These are phyloP conservation scores for Anguilla megastoma DNA, from an alignment of 2,797 vertebrate genomes.

Conservation along the genomic window DNA sequence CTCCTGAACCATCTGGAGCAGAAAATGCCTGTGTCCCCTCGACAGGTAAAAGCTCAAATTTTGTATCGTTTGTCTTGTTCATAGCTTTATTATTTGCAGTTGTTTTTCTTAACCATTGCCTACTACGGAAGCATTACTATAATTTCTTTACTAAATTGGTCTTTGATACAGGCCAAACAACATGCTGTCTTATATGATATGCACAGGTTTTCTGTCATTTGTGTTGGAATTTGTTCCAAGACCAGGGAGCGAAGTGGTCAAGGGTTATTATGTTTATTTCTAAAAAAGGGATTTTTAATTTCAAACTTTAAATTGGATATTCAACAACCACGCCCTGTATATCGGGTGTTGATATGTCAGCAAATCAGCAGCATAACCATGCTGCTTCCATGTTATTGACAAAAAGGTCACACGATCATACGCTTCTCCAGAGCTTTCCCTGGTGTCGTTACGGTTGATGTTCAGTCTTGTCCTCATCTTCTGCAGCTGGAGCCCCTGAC, in stretches of 20 bases:
- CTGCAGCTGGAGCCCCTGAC: constrained; percentile 40
- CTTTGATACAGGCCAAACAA: background rate
- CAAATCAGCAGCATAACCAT: no score
- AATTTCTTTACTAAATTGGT: background rate
- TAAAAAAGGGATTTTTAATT: no score
- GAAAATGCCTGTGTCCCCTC: constrained; percentile 69
- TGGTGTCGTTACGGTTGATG: background rate
- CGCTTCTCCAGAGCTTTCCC: background rate
- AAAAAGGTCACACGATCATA: no score
- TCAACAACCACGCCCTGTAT: no score
- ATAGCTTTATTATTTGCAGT: background rate
- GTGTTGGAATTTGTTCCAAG: background rate
- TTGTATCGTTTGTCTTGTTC: background rate
- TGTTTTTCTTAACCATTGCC: background rate
- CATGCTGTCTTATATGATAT: background rate
- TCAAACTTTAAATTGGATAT: background rate
- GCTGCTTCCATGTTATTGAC: no score
- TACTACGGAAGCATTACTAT: background rate
- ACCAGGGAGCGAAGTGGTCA: background rate
- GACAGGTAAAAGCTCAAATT: constrained; percentile 65
- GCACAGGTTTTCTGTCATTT: background rate
- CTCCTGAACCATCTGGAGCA: constrained; percentile 80
- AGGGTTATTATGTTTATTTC: background rate
- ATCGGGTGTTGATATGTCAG: no score
- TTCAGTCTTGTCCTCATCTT: background rate